Conservation (phyloP, 2,113 vertebrate genomes). For the Lanius collurio region DNA sequence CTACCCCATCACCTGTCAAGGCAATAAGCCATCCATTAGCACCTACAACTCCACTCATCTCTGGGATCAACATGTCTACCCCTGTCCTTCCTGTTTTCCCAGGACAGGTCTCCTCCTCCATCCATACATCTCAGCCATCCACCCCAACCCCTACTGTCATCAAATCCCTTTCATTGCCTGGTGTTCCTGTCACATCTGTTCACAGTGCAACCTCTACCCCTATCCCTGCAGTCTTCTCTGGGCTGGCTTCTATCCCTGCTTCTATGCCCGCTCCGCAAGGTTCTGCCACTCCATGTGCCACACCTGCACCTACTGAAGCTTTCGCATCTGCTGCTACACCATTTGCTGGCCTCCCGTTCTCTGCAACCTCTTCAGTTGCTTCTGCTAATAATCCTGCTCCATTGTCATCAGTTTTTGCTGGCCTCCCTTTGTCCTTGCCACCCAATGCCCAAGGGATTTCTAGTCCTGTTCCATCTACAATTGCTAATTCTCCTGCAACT, state of each 20-base stretch:
- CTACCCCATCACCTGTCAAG: conserved; percentile 80
- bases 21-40: conserved; percentile 73
- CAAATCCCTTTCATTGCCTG: conserved; percentile 69
- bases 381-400: conserved; percentile 76
- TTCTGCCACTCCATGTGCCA: conserved; percentile 76
- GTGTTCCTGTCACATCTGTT: conserved; percentile 55
- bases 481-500: conserved; percentile 69
- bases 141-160: conserved; percentile 72
- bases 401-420: conserved; percentile 80
- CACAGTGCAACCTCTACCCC: conserved; percentile 78
- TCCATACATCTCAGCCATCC: conserved; percentile 67
- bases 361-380: conserved; percentile 68
- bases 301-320: conserved; percentile 72
- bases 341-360: conserved; percentile 76
- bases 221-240: conserved; percentile 84
- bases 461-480: conserved; percentile 69
- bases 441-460: conserved; percentile 62
- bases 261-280: conserved; percentile 67
- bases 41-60: conserved; percentile 58
- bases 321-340: conserved; percentile 76
- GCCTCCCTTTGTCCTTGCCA: conserved; percentile 73
- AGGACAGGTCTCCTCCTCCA: conserved; percentile 70
- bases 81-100: conserved; percentile 74
- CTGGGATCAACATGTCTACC: conserved; percentile 69
- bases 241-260: conserved; percentile 76